Base-by-base conservation (phyloP, 2,113 vertebrate genomes). In the Cynopterus brachyotis region DNA sequence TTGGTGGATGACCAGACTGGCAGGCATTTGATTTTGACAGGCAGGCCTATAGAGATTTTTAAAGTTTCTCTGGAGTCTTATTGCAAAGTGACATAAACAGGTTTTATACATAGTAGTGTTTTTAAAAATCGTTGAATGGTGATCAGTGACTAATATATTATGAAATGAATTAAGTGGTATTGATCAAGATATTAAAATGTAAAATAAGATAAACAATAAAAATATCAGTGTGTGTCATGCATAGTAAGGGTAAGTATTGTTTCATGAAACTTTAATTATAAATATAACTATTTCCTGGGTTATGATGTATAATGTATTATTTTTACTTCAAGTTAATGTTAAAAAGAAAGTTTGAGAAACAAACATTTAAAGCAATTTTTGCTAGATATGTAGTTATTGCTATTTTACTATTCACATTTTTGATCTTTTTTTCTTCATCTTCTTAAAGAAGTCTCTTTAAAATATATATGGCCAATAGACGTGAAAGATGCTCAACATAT, bases 211-310 rank as follows among this genome's bases (percentile, higher is more conserved):
- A 83, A 86, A 92, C 30, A 88, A 76, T 75, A 87, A 83, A 96
- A 95, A 15, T 37, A 62, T 92, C 72, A 79, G 42, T 76, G 53
- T 89, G 35, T 20, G 42, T 62, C 81, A 17, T 75, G 22, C 5
- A 37, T 80, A 66, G 55, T 60, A 89, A 76, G 42, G 37, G 15
- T 47, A 42, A 93, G 28, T 50, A 81, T 80, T 50, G 11, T 88
- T 84, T 96, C 59, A 62, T 91, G n/a, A 47, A 93, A 50, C 32
- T 89, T 94, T 37, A 82, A 67, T 91, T 92, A 64, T 92, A 85
- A 19, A 13, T 92, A 67, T 26, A 85, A 17, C 10, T 89, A 57
- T 72, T 47, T 92, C 40, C n/a, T 88, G 24, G 73, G 53, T 88
- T 22, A 79, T 12, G 9, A 73, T 72, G 53, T 72, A 89, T 57